phyloP scores from a whole-genome alignment of 1,140 invertebrate species.

The Drosophila sucinea region DNA sequence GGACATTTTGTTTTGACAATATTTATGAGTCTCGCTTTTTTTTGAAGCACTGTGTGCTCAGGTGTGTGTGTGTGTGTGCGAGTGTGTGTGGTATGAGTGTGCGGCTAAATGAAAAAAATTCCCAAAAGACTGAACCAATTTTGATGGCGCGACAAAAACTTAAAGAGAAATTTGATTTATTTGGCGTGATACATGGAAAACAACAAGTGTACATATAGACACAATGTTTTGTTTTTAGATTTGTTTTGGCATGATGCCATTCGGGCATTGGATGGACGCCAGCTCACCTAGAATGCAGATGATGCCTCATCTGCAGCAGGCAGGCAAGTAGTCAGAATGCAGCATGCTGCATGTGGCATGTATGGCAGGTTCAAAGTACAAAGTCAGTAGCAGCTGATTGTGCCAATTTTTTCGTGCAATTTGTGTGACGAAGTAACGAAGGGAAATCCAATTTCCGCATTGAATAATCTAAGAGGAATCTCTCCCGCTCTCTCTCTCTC shows the following conservation, averaged over 20 bases:
- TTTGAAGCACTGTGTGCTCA: constrained; percentile 26
- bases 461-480: constrained; percentile 25
- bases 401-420: constrained; percentile 16
- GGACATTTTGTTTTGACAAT: constrained; percentile 49
- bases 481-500: no score
- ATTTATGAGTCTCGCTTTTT: constrained; percentile 52
- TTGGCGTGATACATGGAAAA: constrained; percentile 19
- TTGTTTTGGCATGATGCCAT: constrained; percentile 58
- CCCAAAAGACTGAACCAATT: constrained; percentile 27
- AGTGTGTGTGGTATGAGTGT: background rate
- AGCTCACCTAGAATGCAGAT: constrained; percentile 19
- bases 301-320: background rate
- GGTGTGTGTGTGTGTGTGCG: constrained; percentile 38
- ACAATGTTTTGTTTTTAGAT: constrained; percentile 28
- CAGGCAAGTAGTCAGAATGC: background rate
- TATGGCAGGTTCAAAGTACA: constrained; percentile 46
- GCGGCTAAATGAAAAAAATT: constrained; percentile 12
- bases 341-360: constrained; percentile 10
- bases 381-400: constrained; percentile 38
- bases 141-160: constrained; percentile 33
- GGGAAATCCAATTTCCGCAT: constrained; percentile 71
- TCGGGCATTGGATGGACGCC: constrained; percentile 31
- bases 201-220: constrained; percentile 15
- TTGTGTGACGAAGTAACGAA: constrained; percentile 35
- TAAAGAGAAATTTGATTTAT: constrained; percentile 52